Conservation (phyloP, 2,888 invertebrate genomes). For the Tryphoninae sp. region DNA sequence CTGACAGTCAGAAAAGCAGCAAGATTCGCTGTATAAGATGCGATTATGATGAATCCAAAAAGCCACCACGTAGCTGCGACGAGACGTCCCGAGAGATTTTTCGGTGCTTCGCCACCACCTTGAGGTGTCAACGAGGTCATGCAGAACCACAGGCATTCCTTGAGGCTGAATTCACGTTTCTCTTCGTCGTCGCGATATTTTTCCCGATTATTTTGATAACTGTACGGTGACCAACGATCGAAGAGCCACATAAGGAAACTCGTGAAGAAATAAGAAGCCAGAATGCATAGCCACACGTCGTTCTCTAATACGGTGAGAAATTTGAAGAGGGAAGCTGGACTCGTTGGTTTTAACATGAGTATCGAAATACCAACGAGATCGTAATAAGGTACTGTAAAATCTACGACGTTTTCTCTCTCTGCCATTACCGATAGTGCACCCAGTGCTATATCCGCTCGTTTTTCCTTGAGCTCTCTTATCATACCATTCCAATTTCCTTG, state of each 20-base stretch:
- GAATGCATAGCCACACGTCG: conserved; percentile 98
- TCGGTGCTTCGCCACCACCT: conserved; percentile 97
- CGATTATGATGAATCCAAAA: conserved; percentile 99
- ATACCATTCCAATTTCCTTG: conserved; percentile 93
- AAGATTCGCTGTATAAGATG: conserved; percentile 98
- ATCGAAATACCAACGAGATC: conserved; percentile 98
- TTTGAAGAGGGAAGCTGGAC: conserved; percentile 96
- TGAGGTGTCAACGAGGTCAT: conserved; percentile 98
- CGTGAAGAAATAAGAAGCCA: conserved; percentile 97
- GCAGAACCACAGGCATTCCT: conserved; percentile 99
- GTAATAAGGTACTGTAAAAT: conserved; percentile 99
- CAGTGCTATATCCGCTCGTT: conserved; percentile 95
- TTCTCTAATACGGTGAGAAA: conserved; percentile 97
- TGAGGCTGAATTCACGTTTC: conserved; percentile 95
- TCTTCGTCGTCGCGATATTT: conserved; percentile 96
- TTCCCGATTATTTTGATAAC: conserved; percentile 96
- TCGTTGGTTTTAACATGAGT: conserved; percentile 93
- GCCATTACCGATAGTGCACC: conserved; percentile 98
- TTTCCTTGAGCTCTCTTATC: conserved; percentile 90
- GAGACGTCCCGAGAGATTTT: conserved; percentile 96
- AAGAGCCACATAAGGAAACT: conserved; percentile 97
- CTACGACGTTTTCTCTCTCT: conserved; percentile 97
- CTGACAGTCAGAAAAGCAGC: conserved; percentile 98
- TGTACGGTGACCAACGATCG: conserved; percentile 98
- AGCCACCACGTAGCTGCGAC: conserved; percentile 99